Evolutionary conservation across 2,113 vertebrate species (phyloP).

Genomic region (Enhydra lutris): DNA sequence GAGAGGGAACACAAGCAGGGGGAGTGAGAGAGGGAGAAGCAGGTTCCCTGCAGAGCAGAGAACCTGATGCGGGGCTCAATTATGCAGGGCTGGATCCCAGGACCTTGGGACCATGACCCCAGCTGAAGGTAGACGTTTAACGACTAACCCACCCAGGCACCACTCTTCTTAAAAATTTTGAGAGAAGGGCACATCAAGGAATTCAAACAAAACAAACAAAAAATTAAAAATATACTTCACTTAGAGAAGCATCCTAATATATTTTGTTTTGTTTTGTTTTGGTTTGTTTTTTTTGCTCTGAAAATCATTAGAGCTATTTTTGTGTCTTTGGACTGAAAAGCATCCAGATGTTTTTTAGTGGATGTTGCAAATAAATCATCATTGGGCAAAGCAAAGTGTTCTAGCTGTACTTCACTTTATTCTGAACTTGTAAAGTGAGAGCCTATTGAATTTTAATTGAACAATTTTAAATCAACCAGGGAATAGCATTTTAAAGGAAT

Average conservation of each 20-base stretch:
- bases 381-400: background rate
- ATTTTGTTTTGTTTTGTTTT: background rate
- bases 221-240: background rate
- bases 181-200: background rate
- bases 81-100: no score
- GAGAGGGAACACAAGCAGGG: no score
- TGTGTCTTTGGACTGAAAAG: background rate
- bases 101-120: no score
- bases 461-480: background rate
- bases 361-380: background rate
- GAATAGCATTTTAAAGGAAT: background rate
- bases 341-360: background rate
- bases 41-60: no score
- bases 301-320: background rate
- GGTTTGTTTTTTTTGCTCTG: background rate
- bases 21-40: no score
- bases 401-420: background rate
- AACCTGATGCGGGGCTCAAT: no score
- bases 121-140: no score
- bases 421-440: background rate
- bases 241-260: background rate
- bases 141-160: no score
- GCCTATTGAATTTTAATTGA: background rate
- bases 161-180: background rate
- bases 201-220: background rate